Base-by-base conservation (phyloP, 2,113 vertebrate species). In the Hepsetus odoe region DNA sequence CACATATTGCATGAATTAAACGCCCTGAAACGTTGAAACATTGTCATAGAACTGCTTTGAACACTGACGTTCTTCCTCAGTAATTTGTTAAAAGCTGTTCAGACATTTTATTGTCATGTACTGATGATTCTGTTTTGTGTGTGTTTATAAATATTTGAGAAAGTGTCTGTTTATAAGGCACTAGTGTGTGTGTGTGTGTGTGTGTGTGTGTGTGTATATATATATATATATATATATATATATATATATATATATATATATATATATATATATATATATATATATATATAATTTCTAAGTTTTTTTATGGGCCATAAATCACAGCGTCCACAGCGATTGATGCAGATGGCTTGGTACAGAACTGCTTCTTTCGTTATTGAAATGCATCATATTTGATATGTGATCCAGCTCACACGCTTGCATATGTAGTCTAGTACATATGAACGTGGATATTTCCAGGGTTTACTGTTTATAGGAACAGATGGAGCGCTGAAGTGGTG, bases 401-500 rank as follows among this genome's bases (percentile, higher is more conserved):
- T 42, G 24, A 14, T 6, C 24, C 30, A 55, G 13, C 42, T 56
- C 42, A 22, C 22, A n/a, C 24, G 33, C 30, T n/a, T 33, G 55
- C 32, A 28, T 66, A 53, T 53, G 9, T 42, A 10, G 40, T 6
- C 40, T 11, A 42, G 40, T 12, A 42, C 40, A 49, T 49, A 18
- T 2, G n/a, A 76, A 18, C 22, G 20, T n/a, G 62, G 49, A 13
- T 10, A 3, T 11, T 76, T 11, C 6, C 14, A 32, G 64, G 18
- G 35, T 16, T 68, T 5, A 5, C 24, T 69, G 64, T 3, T 32
- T 22, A n/a, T 5, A 32, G 28, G 18, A 77, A 56, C 67, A 11
- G 72, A 51, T 74, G 1, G 16, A 62, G 32, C 28, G 40, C 28
- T 76, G 62, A 42, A 44, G 75, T 59, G 8, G 6, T 69, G 55